Evolutionary conservation across 1,140 invertebrate genomes (phyloP).

Genomic region (Nasonia vitripennis): DNA sequence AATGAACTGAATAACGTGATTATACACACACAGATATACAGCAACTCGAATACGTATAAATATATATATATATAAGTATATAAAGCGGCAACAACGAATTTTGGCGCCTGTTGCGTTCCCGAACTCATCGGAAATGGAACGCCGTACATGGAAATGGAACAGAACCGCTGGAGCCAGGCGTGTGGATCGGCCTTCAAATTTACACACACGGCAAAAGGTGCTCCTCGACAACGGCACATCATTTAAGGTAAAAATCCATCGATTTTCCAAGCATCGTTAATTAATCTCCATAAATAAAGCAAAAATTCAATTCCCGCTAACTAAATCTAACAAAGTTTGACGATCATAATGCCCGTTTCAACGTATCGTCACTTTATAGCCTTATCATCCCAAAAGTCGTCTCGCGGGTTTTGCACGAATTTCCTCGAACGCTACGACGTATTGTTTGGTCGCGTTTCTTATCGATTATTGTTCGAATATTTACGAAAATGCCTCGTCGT

Average conservation of each 20-base stretch:
- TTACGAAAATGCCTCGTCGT: neutral
- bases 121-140: neutral
- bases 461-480: too few relatives aligned
- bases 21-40: too few relatives aligned
- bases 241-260: slow-evolving; percentile 68
- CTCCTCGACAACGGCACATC: slow-evolving; percentile 45
- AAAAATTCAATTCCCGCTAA: neutral
- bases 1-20: too few relatives aligned
- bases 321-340: neutral
- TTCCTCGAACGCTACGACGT: neutral
- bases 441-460: too few relatives aligned
- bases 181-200: slow-evolving; percentile 56
- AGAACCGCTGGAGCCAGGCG: neutral
- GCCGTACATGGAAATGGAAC: neutral
- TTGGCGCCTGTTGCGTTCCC: neutral
- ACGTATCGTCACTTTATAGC: slow-evolving; percentile 7
- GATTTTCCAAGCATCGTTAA: slow-evolving; percentile 60
- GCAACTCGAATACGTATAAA: too few relatives aligned
- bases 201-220: slow-evolving; percentile 56
- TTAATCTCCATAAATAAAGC: neutral
- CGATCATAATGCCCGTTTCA: neutral
- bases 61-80: too few relatives aligned
- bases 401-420: neutral
- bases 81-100: neutral
- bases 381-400: neutral